These are phyloP conservation scores for Chrysogorgia sp. DNA, from an alignment of 92 coral and sea anemone species.

Conservation along the genomic window DNA sequence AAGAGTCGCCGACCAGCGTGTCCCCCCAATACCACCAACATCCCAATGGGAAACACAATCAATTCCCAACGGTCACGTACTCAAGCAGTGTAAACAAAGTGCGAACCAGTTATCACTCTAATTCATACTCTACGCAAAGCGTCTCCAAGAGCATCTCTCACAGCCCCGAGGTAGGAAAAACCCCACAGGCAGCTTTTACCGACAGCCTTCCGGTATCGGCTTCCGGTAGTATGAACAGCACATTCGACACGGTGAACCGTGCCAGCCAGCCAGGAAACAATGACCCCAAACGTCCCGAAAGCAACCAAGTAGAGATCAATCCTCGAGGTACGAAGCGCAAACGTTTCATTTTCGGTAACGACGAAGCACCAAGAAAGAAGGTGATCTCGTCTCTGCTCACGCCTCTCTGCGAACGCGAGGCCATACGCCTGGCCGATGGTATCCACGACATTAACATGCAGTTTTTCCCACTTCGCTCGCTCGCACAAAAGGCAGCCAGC, in stretches of 20 bases:
- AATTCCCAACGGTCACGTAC: not conserved
- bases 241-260: not conserved
- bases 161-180: not conserved
- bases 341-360: constrained; percentile 30
- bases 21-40: constrained; percentile 8
- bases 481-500: constrained; percentile 44
- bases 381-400: constrained; percentile 38
- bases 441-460: constrained; percentile 46
- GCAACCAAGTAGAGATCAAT: not conserved
- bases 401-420: constrained; percentile 41
- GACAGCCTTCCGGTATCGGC: not conserved
- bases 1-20: not conserved
- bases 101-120: not conserved
- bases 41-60: not conserved
- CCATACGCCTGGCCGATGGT: constrained; percentile 39
- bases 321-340: constrained; percentile 12
- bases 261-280: not conserved
- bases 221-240: not conserved
- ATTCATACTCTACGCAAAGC: not conserved
- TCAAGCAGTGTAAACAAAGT: not conserved
- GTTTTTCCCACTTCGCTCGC: constrained; percentile 37
- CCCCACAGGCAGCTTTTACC: not conserved
- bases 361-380: constrained; percentile 36
- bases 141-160: not conserved
- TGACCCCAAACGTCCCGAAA: not conserved